Conservation (phyloP, 2,113 vertebrate species). For the Myrmecophaga tridactyla region DNA sequence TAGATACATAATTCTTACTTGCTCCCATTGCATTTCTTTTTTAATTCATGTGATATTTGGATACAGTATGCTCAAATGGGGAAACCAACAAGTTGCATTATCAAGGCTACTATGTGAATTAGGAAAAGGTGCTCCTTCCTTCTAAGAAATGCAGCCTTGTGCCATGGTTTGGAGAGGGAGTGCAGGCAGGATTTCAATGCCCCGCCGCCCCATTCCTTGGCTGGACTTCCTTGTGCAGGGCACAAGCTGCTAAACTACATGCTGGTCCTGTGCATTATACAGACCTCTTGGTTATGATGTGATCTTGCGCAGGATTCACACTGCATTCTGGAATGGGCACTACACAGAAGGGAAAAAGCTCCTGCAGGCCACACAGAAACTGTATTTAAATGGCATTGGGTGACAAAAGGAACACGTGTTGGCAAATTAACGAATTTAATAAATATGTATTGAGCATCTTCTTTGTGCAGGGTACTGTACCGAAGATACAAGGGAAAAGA, state of each 20-base stretch:
- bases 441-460: neutral
- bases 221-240: neutral
- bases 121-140: neutral
- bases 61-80: neutral
- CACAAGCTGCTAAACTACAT: neutral
- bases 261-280: neutral
- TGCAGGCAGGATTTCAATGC: neutral
- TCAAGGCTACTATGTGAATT: neutral
- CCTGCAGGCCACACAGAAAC: neutral
- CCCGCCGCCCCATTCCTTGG: too few relatives aligned
- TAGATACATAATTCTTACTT: neutral
- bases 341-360: neutral
- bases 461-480: neutral
- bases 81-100: neutral
- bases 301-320: neutral
- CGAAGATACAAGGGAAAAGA: neutral
- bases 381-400: neutral
- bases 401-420: neutral
- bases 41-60: neutral
- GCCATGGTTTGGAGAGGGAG: neutral
- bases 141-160: neutral
- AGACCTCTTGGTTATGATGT: neutral
- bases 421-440: neutral
- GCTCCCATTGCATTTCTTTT: neutral
- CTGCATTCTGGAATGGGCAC: neutral